Conservation (phyloP, 1,140 invertebrate genomes). For the Dendrolimus kikuchii region DNA sequence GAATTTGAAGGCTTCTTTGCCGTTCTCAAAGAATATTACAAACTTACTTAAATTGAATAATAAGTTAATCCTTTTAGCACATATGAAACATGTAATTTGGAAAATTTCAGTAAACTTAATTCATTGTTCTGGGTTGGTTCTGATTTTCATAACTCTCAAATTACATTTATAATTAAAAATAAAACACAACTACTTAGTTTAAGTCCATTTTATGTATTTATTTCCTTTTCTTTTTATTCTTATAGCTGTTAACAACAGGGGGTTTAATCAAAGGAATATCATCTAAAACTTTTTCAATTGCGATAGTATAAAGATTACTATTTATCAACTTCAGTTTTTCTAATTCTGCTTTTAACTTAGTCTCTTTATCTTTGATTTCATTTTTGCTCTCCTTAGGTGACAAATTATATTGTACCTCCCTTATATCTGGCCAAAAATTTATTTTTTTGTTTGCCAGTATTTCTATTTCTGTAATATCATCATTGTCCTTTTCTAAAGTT, state of each 20-base stretch:
- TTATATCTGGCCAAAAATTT: conserved; percentile 40
- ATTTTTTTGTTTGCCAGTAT: conserved; percentile 42
- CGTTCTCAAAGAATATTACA: too few species aligned
- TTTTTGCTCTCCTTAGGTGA: conserved; percentile 25
- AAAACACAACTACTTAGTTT: conserved; percentile 6
- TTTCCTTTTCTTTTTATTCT: conserved; percentile 30
- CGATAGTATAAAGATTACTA: conserved; percentile 45
- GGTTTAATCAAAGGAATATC: conserved; percentile 13
- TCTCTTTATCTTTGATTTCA: conserved; percentile 29
- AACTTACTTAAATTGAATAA: too few species aligned
- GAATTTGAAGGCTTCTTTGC: too few species aligned
- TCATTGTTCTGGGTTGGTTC: too few species aligned
- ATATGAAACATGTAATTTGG: too few species aligned
- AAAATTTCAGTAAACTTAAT: too few species aligned
- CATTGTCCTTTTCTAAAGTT: conserved; percentile 43
- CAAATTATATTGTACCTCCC: conserved; percentile 12
- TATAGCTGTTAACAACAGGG: conserved; percentile 10
- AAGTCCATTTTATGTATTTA: conserved; percentile 17
- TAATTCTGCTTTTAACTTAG: conserved; percentile 35
- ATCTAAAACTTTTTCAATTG: conserved; percentile 41
- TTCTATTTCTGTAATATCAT: conserved; percentile 47
- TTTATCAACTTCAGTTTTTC: conserved; percentile 48
- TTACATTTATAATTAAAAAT: background rate
- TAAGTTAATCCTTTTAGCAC: too few species aligned
- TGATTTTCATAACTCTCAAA: too few species aligned